Evolutionary conservation across 2,113 vertebrate genomes (phyloP), one percentile per base, ranked within the genome.

Genomic region (Cheilinus undulatus): DNA sequence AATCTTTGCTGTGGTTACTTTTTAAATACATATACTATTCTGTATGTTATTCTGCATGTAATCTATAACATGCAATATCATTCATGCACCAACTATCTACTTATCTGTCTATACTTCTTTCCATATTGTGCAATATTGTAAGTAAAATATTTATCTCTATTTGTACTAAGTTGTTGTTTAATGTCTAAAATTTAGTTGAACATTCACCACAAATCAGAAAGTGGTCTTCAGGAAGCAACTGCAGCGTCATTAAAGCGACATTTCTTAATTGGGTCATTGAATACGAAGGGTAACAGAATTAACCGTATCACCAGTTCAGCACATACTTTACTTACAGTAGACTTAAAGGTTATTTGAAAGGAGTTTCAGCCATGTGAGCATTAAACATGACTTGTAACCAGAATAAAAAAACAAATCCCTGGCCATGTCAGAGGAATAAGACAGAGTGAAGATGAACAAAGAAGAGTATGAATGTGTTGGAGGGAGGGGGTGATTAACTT

Each of bases 401-500:
- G 26, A 48, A 11, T 9, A 19, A 22, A 12, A 22, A 12, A 34
- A 10, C 3, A 7, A 48, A 38, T 10, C 3, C 23, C 3, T 22
- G 14, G 2, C 5, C 14, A 13, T 49, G 12, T 8, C 36, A 50
- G 46, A 58, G 28, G 12, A 20, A 38, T 15, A n/a, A 58, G 19
- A 45, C 10, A 51, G 24, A 5, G 10, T 5, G 19, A 5, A 22
- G 24, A 30, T 13, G 38, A 0, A 7, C 11, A 13, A 3, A 8
- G 23, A 10, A 12, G 36, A 17, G 1, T 13, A 4, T 3, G 17
- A 13, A 5, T 10, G 11, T 10, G 59, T 50, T 2, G 15, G 27
- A 7, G 2, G 32, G 38, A 7, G 38, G 12, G 24, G 34, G 19
- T 9, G 6, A 11, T n/a, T 48, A 34, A 56, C 96, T 94, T 59